Evolutionary conservation across 2,113 vertebrate species (phyloP).

Genomic region (Carettochelys insculpta): DNA sequence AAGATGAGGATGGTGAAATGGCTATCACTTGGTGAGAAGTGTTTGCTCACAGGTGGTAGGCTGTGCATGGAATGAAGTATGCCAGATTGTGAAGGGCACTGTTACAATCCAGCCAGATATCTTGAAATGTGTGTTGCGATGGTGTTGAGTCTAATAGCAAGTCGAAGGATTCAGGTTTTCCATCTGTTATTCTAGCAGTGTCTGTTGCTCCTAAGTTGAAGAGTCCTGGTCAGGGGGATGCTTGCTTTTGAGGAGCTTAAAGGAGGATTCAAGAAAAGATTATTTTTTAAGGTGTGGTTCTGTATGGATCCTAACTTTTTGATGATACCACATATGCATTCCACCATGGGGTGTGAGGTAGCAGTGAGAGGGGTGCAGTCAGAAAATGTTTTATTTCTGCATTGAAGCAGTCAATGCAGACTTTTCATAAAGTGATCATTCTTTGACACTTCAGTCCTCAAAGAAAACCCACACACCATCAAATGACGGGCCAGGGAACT

Average conservation of each 20-base stretch:
- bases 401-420: background rate
- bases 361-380: background rate
- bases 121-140: background rate
- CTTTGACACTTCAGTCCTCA: background rate
- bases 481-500: background rate
- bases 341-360: background rate
- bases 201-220: background rate
- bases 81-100: too few relatives aligned
- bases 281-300: background rate
- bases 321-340: background rate
- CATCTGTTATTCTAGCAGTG: background rate
- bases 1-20: background rate
- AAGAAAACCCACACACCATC: background rate
- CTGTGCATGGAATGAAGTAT: too few relatives aligned
- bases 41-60: background rate
- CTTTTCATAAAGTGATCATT: background rate
- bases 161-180: background rate
- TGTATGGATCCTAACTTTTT: background rate
- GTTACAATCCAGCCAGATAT: too few relatives aligned
- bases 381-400: background rate
- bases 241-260: background rate
- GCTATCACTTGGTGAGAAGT: background rate
- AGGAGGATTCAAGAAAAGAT: background rate
- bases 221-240: background rate
- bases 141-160: background rate